These are phyloP conservation scores for Aegotheles bennettii DNA, from an alignment of 2,113 vertebrate species.

Conservation along the genomic window DNA sequence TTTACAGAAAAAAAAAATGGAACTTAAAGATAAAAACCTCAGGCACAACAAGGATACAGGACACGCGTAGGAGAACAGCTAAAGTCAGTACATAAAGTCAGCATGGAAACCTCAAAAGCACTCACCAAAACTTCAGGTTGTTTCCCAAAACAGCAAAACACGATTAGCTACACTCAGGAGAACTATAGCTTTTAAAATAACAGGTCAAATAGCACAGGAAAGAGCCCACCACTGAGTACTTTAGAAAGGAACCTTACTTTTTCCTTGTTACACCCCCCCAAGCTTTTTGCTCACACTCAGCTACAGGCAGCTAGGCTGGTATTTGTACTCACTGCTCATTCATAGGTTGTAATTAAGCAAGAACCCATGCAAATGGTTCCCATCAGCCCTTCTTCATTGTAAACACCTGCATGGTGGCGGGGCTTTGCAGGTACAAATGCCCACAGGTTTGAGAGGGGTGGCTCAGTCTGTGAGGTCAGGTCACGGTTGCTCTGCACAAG, in stretches of 20 bases:
- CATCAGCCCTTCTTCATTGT: neutral
- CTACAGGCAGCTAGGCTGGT: rapidly evolving
- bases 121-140: neutral
- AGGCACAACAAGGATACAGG: rapidly evolving
- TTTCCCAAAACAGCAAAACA: neutral
- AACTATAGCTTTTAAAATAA: rapidly evolving
- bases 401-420: neutral
- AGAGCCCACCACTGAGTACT: rapidly evolving
- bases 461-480: rapidly evolving
- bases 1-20: rapidly evolving
- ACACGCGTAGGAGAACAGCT: neutral
- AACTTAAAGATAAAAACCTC: neutral
- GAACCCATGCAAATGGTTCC: neutral
- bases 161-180: rapidly evolving
- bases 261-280: rapidly evolving
- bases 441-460: neutral
- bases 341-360: neutral
- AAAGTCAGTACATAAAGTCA: neutral
- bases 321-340: neutral
- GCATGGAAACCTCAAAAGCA: neutral
- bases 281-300: rapidly evolving
- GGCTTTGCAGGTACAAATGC: neutral
- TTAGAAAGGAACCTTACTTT: rapidly evolving
- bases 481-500: neutral
- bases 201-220: rapidly evolving